Conservation (phyloP, 2,113 vertebrate genomes). For the Motacilla tschutschensis region DNA sequence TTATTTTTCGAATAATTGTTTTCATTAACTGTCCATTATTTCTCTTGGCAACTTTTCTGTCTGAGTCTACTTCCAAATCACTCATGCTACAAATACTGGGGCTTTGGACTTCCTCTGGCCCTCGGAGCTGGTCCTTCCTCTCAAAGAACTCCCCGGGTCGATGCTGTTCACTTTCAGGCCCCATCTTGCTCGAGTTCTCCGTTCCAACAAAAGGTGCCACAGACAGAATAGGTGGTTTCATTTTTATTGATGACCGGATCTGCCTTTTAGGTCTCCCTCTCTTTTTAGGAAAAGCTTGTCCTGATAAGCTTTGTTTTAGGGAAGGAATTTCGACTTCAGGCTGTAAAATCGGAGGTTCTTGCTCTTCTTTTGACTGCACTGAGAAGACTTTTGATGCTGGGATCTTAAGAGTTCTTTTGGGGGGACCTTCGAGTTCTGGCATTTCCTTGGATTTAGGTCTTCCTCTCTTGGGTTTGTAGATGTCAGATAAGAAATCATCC, state of each 20-base stretch:
- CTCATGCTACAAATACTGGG: slow-evolving; percentile 61
- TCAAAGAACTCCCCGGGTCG: slow-evolving; percentile 71
- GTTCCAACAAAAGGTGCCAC: slow-evolving; percentile 76
- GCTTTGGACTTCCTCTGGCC: slow-evolving; percentile 69
- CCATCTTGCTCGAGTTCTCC: slow-evolving; percentile 62
- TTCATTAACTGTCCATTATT: slow-evolving; percentile 91
- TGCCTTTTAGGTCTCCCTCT: slow-evolving; percentile 90
- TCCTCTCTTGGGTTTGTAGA: slow-evolving; percentile 83
- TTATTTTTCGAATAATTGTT: slow-evolving; percentile 93
- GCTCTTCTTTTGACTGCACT: slow-evolving; percentile 87
- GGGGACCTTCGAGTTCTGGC: slow-evolving; percentile 89
- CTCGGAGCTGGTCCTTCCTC: slow-evolving; percentile 67
- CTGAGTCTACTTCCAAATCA: slow-evolving; percentile 75
- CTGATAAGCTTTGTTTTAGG: slow-evolving; percentile 69
- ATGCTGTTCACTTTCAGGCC: slow-evolving; percentile 63
- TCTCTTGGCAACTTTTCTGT: slow-evolving; percentile 80
- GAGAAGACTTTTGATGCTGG: slow-evolving; percentile 90
- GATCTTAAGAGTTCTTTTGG: slow-evolving; percentile 83
- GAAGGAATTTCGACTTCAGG: slow-evolving; percentile 87
- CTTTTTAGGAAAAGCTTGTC: slow-evolving; percentile 82
- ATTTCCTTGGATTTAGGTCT: slow-evolving; percentile 91
- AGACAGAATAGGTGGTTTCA: slow-evolving; percentile 74
- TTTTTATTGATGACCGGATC: slow-evolving; percentile 78
- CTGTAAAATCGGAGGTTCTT: slow-evolving; percentile 92
- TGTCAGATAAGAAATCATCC: slow-evolving; percentile 67